A percentile compares a stretch with the other conserved stretches of the same genome.
Conservation (phyloP, 2,888 invertebrate genomes). For the Nipponacmea schrenckii region DNA sequence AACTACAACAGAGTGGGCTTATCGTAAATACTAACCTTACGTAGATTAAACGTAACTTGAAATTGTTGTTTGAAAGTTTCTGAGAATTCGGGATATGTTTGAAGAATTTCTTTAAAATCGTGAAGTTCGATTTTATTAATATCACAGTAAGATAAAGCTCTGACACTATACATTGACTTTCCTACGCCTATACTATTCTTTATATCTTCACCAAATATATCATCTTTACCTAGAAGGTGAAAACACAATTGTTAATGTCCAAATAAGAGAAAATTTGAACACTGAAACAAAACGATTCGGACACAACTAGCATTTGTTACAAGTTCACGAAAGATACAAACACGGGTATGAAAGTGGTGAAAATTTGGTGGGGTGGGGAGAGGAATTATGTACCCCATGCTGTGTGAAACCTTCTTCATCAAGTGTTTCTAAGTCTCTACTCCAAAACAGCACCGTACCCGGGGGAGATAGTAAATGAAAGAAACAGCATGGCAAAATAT, state of each 20-base stretch:
- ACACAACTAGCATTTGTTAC: neutral
- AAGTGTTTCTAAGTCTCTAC: no score
- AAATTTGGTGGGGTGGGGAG: no score
- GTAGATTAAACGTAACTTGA: slow-evolving; percentile 65
- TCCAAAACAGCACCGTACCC: no score
- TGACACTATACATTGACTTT: slow-evolving; percentile 65
- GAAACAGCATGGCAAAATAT: no score
- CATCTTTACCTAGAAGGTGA: slow-evolving; percentile 62
- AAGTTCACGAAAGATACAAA: no score
- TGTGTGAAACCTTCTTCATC: no score
- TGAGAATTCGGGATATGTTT: slow-evolving; percentile 67
- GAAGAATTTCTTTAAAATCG: slow-evolving; percentile 63
- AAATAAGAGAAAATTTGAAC: neutral
- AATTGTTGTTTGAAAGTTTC: slow-evolving; percentile 61
- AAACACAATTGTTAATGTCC: neutral
- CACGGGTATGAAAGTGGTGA: no score
- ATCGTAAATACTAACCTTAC: slow-evolving; percentile 49
- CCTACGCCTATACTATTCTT: slow-evolving; percentile 51
- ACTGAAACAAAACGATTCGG: slow-evolving; percentile 11
- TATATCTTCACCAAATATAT: slow-evolving; percentile 66
- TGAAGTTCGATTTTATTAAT: slow-evolving; percentile 65
- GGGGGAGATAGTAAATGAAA: no score
- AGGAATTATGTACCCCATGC: no score
- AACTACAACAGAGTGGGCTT: no score
- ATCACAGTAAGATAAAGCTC: slow-evolving; percentile 66